Conservation (phyloP, 1,140 invertebrate species). For the Drosophila mojavensis region DNA sequence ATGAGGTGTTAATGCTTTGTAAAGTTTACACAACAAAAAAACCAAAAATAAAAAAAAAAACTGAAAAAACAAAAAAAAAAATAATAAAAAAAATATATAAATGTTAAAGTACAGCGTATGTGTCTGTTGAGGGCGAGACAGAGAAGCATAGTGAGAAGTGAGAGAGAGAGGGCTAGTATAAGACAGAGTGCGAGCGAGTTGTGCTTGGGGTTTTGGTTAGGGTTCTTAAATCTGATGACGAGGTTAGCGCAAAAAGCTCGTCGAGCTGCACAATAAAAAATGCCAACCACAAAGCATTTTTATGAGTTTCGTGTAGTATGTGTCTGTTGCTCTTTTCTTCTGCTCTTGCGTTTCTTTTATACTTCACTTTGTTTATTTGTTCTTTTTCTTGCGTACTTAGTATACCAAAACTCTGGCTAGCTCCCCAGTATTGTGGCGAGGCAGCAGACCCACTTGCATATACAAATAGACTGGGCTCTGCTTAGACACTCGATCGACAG, state of each 20-base stretch:
- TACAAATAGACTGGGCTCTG: too few relatives aligned
- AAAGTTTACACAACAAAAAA: slow-evolving; percentile 57
- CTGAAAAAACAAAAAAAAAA: not conserved
- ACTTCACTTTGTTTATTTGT: not conserved
- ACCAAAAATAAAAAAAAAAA: not conserved
- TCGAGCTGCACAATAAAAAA: slow-evolving; percentile 56
- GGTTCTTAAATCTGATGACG: slow-evolving; percentile 14
- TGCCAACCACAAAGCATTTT: slow-evolving; percentile 76
- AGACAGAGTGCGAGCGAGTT: not conserved
- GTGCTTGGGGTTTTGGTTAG: not conserved
- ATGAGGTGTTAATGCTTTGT: slow-evolving; percentile 77
- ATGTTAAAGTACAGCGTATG: slow-evolving; percentile 45
- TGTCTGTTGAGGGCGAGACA: not conserved
- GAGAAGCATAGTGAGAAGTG: not conserved
- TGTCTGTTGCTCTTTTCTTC: slow-evolving; percentile 32
- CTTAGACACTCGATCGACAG: too few relatives aligned
- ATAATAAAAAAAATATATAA: slow-evolving; percentile 1
- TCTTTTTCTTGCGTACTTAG: slow-evolving; percentile 56
- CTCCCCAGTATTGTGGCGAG: not conserved
- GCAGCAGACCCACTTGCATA: too few relatives aligned
- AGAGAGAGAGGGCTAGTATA: not conserved
- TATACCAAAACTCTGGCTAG: slow-evolving; percentile 43
- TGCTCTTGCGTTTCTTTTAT: not conserved
- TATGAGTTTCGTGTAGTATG: slow-evolving; percentile 62
- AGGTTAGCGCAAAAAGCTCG: slow-evolving; percentile 44